phyloP scores from a whole-genome alignment of 2,888 invertebrate genomes.

The Leptinotarsa tumamoca region DNA sequence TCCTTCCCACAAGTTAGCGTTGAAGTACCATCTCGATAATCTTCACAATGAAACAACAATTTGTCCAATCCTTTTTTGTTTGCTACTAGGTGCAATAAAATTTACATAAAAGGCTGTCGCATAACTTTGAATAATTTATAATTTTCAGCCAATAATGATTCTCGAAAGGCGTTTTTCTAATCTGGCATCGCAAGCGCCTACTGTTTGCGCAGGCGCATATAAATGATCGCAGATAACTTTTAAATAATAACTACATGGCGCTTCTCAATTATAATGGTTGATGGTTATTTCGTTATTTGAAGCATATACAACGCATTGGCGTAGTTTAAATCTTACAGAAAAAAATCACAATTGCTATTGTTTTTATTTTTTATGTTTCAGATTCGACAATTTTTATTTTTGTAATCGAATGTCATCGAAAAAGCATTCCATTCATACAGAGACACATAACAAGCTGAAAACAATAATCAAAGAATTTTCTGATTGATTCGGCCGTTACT shows the following conservation, averaged over 20 bases:
- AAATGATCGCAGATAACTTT: constrained; percentile 41
- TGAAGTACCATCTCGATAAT: constrained; percentile 1
- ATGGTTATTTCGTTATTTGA: neutral
- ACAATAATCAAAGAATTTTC: no score
- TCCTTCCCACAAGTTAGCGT: neutral
- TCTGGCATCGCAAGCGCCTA: constrained; percentile 43
- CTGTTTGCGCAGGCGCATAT: constrained; percentile 47
- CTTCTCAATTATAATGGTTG: neutral
- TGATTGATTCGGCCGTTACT: no score
- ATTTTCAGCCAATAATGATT: constrained; percentile 31
- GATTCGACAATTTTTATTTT: no score
- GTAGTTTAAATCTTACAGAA: neutral
- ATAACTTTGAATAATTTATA: constrained; percentile 32
- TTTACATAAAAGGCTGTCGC: constrained; percentile 33
- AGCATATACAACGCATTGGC: neutral
- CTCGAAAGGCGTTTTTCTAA: constrained; percentile 34
- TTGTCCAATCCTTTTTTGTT: constrained; percentile 26
- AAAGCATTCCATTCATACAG: no score
- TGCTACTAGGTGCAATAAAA: constrained; percentile 29
- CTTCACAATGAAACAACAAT: constrained; percentile 22
- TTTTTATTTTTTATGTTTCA: no score
- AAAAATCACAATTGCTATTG: neutral
- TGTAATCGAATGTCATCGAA: no score
- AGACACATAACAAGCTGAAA: no score
- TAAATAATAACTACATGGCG: constrained; percentile 16